Evolutionary conservation across 1,140 invertebrate species (phyloP), one percentile per base, ranked within the genome.

Genomic region (Drosophila kurseongensis): DNA sequence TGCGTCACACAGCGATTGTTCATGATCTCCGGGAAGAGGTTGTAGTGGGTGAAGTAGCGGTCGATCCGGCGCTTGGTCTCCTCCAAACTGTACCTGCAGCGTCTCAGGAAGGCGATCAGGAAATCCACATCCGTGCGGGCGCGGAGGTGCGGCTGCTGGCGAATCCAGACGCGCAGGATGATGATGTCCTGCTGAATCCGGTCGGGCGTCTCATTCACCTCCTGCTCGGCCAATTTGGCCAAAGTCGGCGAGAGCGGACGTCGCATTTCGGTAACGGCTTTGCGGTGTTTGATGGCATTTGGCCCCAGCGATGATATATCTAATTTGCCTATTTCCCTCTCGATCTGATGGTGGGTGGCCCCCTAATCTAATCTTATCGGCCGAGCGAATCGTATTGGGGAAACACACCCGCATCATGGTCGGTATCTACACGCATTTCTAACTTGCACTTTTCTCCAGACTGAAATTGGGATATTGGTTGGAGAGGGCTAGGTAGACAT

Each of bases 71-170:
- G 92, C 86, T 95, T 96, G 1, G 94, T 94, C 77, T 93, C 92
- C 91, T 95, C 94, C 67, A 96, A 86, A 75, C 95, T 96, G 79
- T 95, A 95, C 78, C 96, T 95, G 75, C 94, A 94, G 16, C 95
- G 94, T 2, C 95, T 92, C 32, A 96, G 91, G 82, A 95, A 95
- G 35, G 93, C 93, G 32, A 95, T 81, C 6, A 96, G 60, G 86
- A 94, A 94, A 72, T 95, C 94, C 66, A 95, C 94, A 75, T 94
- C 95, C 36, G 76, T 84, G 35, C 91, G 80, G 14, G 92, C 79
- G 10, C 92, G 93, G 44, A 95, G 90, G 90, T 96, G 94, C 4
- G 94, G 94, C 71, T 95, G 95, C 88, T 95, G 95, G 4, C 93
- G 88, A 47, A 95, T 93, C 95, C 95, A 96, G n/a, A 95, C 94